These are phyloP conservation scores for Mythimna albipuncta DNA, from an alignment of 2,888 invertebrate genomes.

Conservation along the genomic window DNA sequence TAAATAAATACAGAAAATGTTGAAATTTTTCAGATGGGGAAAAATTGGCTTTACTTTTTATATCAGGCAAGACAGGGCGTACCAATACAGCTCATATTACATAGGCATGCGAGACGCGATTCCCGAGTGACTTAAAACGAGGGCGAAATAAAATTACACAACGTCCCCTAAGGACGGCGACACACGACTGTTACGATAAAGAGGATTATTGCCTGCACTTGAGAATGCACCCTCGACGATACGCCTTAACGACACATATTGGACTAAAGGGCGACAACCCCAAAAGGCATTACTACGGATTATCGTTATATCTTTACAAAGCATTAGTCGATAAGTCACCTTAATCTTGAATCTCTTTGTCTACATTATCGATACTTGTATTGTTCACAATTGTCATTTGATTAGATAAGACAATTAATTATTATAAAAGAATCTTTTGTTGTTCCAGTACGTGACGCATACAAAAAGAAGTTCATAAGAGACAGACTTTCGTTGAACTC, in stretches of 20 bases:
- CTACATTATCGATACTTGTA: slow-evolving; percentile 56
- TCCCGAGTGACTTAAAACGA: slow-evolving; percentile 72
- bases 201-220: slow-evolving; percentile 86
- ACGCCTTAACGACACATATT: slow-evolving; percentile 75
- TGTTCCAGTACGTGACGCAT: slow-evolving; percentile 17
- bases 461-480: slow-evolving; percentile 1
- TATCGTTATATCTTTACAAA: slow-evolving; percentile 86
- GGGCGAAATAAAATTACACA: slow-evolving; percentile 83
- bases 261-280: slow-evolving; percentile 82
- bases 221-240: slow-evolving; percentile 82
- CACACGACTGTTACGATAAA: slow-evolving; percentile 83
- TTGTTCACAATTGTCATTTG: slow-evolving; percentile 58
- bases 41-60: slow-evolving; percentile 61
- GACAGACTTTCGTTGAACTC: slow-evolving; percentile 6
- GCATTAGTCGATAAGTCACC: slow-evolving; percentile 84
- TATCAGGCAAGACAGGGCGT: slow-evolving; percentile 54
- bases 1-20: slow-evolving; percentile 35
- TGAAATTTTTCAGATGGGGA: slow-evolving; percentile 26
- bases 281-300: slow-evolving; percentile 81
- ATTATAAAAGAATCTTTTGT: slow-evolving; percentile 34
- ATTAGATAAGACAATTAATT: slow-evolving; percentile 55
- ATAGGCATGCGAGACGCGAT: slow-evolving; percentile 70
- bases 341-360: slow-evolving; percentile 82
- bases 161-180: slow-evolving; percentile 75
- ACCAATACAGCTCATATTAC: slow-evolving; percentile 72